Conservation (phyloP, 2,113 vertebrate species). For the Neofelis nebulosa region DNA sequence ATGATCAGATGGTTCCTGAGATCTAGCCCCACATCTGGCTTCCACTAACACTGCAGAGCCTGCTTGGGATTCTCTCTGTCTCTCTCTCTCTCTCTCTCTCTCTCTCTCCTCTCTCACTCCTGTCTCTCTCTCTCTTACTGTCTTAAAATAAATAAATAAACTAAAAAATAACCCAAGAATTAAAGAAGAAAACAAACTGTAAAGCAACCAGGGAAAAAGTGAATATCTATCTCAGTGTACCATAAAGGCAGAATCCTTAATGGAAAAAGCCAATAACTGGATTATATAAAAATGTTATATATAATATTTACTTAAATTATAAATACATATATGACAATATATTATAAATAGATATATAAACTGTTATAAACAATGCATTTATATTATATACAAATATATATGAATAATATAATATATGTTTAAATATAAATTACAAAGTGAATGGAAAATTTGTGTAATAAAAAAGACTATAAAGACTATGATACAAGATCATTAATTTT, state of each 20-base stretch:
- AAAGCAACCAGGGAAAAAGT: background rate
- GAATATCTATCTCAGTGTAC: background rate
- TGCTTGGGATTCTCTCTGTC: too few species aligned
- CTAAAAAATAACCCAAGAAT: background rate
- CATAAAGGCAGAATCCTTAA: background rate
- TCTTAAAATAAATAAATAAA: too few species aligned
- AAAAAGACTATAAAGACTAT: background rate
- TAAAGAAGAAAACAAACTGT: background rate
- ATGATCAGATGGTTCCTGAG: too few species aligned
- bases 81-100: too few species aligned
- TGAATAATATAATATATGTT: background rate
- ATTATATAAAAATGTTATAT: background rate
- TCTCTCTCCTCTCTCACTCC: too few species aligned
- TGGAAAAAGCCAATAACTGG: background rate
- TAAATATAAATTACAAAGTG: background rate
- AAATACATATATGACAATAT: background rate
- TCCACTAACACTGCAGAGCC: too few species aligned
- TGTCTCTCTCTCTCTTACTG: too few species aligned
- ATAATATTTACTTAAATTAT: background rate
- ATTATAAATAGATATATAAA: background rate
- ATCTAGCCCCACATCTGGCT: too few species aligned
- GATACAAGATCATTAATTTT: background rate
- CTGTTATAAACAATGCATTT: background rate
- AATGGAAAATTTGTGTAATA: background rate
- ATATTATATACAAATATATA: background rate